Conservation (phyloP, 2,888 invertebrate genomes). For the Biston stratarius region DNA sequence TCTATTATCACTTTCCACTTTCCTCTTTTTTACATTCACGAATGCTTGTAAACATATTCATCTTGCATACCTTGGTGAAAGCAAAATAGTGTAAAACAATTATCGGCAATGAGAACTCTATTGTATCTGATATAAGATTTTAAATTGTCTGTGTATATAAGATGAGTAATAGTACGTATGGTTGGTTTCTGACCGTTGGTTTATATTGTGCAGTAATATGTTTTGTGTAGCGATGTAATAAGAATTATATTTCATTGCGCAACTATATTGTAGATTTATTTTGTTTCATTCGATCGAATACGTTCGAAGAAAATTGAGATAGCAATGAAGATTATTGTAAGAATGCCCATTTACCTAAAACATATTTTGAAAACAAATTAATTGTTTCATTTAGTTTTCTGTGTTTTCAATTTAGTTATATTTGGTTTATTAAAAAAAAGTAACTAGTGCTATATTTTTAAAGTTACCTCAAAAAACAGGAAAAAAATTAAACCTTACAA, state of each 20-base stretch:
- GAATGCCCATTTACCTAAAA: neutral
- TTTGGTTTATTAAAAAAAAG: too few relatives aligned
- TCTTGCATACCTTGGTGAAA: constrained; percentile 60
- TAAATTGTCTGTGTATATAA: constrained; percentile 29
- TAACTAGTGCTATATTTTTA: too few relatives aligned
- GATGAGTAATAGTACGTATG: constrained; percentile 21
- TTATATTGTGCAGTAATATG: constrained; percentile 41
- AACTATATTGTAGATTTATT: constrained; percentile 25
- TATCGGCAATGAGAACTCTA: constrained; percentile 26
- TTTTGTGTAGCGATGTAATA: constrained; percentile 47
- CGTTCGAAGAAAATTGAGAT: constrained; percentile 7
- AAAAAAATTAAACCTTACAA: too few relatives aligned
- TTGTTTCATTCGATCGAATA: constrained; percentile 40
- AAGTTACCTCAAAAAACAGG: too few relatives aligned
- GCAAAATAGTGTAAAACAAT: constrained; percentile 56
- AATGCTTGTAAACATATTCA: constrained; percentile 53
- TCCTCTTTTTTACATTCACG: constrained; percentile 50
- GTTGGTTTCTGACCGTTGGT: constrained; percentile 29
- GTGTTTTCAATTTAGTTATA: too few relatives aligned
- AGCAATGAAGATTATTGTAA: constrained; percentile 8
- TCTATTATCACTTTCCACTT: constrained; percentile 49
- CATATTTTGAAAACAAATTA: neutral
- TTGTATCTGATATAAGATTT: constrained; percentile 16
- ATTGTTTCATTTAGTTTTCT: too few relatives aligned
- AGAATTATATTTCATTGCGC: constrained; percentile 41